phyloP scores from a whole-genome alignment of 2,113 vertebrate genomes.

The Larimichthys crocea region DNA sequence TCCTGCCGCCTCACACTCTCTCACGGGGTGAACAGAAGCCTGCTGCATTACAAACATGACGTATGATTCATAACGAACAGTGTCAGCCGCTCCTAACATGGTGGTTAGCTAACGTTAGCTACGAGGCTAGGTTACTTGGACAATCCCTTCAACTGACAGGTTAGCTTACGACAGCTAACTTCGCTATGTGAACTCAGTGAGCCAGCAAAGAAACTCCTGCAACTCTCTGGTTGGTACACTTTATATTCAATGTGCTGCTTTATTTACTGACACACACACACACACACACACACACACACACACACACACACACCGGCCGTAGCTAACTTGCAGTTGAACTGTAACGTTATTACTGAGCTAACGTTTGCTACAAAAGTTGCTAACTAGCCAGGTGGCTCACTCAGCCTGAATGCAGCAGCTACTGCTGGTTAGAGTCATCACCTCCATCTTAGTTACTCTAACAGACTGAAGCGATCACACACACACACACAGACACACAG shows the following conservation, averaged over 20 bases:
- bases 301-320: background rate
- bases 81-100: background rate
- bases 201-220: slow-evolving; percentile 57
- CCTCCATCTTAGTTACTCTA: background rate
- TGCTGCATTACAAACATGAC: background rate
- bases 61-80: background rate
- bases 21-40: background rate
- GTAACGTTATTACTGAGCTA: slow-evolving; percentile 24
- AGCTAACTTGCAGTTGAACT: slow-evolving; percentile 5
- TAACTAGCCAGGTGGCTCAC: slow-evolving; percentile 52
- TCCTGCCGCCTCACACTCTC: background rate
- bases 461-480: too few species aligned
- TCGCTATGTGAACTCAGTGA: slow-evolving; percentile 63
- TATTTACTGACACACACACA: background rate
- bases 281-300: too few species aligned
- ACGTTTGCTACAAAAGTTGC: slow-evolving; percentile 54
- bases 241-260: background rate
- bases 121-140: slow-evolving; percentile 42
- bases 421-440: background rate
- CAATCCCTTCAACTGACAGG: slow-evolving; percentile 58
- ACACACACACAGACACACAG: background rate
- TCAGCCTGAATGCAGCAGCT: background rate
- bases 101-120: slow-evolving; percentile 47
- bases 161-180: slow-evolving; percentile 70
- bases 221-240: slow-evolving; percentile 56